These are phyloP conservation scores for Caracal caracal DNA, from an alignment of 2,113 vertebrate species.

Conservation along the genomic window DNA sequence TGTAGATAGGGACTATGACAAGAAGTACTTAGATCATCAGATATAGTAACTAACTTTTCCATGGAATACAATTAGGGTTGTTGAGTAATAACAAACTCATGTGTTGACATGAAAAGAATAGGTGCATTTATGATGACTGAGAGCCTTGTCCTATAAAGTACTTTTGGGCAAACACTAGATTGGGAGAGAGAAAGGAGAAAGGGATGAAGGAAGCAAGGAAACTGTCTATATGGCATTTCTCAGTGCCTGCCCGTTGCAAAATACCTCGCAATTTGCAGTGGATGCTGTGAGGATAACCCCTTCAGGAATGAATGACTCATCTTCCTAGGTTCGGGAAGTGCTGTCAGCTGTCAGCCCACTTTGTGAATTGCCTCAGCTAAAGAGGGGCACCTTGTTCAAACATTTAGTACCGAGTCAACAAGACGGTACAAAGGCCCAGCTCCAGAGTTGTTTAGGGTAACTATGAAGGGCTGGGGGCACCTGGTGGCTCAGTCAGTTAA, in stretches of 20 bases:
- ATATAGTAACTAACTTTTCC: neutral
- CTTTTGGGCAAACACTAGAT: neutral
- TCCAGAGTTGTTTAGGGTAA: neutral
- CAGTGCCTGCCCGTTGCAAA: neutral
- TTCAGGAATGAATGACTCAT: neutral
- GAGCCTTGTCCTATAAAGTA: neutral
- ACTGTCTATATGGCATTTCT: neutral
- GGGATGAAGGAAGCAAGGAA: neutral
- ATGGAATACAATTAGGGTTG: neutral
- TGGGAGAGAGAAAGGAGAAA: neutral
- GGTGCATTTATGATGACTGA: neutral
- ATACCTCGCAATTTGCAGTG: neutral
- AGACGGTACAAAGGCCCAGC: neutral
- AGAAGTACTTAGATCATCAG: neutral
- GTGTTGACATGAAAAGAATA: neutral
- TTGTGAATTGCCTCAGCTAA: neutral
- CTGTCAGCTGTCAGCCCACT: neutral
- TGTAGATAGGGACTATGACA: neutral
- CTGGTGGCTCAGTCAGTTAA: too few relatives aligned
- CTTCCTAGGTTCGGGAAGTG: neutral
- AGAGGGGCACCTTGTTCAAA: neutral
- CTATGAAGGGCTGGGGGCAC: neutral
- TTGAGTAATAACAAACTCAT: neutral
- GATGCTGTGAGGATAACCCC: neutral
- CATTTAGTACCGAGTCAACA: neutral